These are phyloP conservation scores for Ahaetulla prasina DNA, from an alignment of 2,113 vertebrate genomes.

Conservation along the genomic window DNA sequence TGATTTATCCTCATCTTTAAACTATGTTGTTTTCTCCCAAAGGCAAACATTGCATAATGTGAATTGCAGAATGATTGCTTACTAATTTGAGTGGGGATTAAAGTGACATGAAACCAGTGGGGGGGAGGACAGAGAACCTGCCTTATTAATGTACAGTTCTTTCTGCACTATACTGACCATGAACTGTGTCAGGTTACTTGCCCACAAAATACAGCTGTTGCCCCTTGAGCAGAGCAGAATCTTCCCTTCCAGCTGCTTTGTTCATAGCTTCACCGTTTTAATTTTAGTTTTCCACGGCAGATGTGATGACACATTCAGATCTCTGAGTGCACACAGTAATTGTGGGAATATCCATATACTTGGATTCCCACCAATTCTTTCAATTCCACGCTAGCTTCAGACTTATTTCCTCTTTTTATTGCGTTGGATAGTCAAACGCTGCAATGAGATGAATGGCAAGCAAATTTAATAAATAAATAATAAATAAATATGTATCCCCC, in stretches of 20 bases:
- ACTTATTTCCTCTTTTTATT: background rate
- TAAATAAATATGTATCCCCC: too few relatives aligned
- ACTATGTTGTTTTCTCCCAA: background rate
- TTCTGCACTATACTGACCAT: background rate
- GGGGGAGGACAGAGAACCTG: background rate
- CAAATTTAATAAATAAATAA: background rate
- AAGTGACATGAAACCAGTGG: background rate
- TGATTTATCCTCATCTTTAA: background rate
- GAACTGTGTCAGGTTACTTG: background rate
- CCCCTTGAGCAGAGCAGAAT: background rate
- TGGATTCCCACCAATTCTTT: conserved; percentile 3
- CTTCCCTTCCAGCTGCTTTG: conserved; percentile 24
- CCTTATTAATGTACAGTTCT: background rate
- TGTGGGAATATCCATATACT: background rate
- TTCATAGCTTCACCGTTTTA: conserved; percentile 1
- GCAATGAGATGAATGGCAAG: background rate
- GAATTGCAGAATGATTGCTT: background rate
- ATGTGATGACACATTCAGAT: background rate
- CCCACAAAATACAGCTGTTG: background rate
- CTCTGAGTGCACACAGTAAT: background rate
- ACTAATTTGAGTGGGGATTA: background rate
- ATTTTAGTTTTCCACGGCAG: conserved; percentile 28
- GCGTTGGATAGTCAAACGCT: background rate
- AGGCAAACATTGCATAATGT: conserved; percentile 4
- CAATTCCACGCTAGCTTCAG: background rate